Percentiles rank a stretch among this genome's conserved stretches.
phyloP scores from a whole-genome alignment of 1,140 invertebrate species.

The Drosophila takahashii region DNA sequence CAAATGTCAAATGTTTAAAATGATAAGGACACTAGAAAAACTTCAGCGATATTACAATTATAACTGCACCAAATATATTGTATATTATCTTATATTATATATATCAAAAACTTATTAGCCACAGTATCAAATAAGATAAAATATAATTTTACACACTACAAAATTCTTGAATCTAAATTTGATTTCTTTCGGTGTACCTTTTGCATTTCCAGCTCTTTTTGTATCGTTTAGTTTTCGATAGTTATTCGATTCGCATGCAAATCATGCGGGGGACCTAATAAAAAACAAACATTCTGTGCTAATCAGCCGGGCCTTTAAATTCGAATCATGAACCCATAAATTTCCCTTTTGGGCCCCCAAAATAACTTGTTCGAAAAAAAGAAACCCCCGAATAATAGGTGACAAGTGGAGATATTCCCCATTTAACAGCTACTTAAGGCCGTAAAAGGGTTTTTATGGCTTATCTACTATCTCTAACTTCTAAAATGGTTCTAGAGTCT shows the following conservation, averaged over 20 bases:
- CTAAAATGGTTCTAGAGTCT: background rate
- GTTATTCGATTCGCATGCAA: conserved; percentile 12
- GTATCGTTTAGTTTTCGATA: conserved; percentile 6
- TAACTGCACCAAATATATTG: background rate
- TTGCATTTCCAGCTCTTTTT: conserved; percentile 1
- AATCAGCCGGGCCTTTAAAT: conserved; percentile 33
- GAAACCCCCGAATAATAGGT: conserved; percentile 9
- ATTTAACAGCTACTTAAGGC: background rate
- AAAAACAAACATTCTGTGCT: conserved; percentile 7
- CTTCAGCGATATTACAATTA: no score
- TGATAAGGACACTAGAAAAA: background rate
- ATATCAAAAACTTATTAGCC: no score
- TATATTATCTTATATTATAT: no score
- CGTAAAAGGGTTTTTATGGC: conserved; percentile 7
- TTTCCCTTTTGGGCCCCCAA: conserved; percentile 19
- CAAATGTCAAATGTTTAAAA: background rate
- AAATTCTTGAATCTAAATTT: background rate
- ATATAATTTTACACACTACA: no score
- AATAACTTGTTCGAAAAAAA: background rate
- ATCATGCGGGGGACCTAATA: conserved; percentile 1
- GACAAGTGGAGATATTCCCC: conserved; percentile 4
- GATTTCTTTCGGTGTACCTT: background rate
- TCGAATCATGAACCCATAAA: conserved; percentile 40
- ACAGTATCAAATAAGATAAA: no score
- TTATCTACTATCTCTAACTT: background rate